These are phyloP conservation scores for Tetramorium alpestre DNA, from an alignment of 1,140 invertebrate genomes.

Conservation along the genomic window DNA sequence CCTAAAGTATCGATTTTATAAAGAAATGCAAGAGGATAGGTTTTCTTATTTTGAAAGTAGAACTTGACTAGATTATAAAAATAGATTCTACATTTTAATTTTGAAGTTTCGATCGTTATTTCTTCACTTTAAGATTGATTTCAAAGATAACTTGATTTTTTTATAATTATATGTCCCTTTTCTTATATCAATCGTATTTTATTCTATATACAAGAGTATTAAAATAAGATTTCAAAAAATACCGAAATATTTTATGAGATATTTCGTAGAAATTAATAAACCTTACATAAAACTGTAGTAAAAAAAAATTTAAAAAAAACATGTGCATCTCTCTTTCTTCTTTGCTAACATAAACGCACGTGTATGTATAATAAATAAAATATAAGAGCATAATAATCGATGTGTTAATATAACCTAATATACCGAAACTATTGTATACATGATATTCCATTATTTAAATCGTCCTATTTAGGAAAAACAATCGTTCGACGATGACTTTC, in stretches of 20 bases:
- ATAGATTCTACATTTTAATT: neutral
- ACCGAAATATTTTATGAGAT: too few relatives aligned
- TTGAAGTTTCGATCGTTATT: neutral
- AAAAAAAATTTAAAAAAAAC: neutral
- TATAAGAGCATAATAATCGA: neutral
- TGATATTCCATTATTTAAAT: neutral
- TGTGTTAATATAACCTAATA: neutral
- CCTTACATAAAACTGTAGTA: too few relatives aligned
- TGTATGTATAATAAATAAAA: neutral
- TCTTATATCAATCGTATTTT: too few relatives aligned
- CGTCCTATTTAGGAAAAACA: neutral
- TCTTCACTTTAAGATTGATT: neutral
- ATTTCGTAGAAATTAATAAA: too few relatives aligned
- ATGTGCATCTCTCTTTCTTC: neutral
- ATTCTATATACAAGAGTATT: too few relatives aligned
- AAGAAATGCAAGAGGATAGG: neutral
- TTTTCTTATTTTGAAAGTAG: neutral
- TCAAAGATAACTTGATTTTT: neutral
- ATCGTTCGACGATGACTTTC: neutral
- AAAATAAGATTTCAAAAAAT: too few relatives aligned
- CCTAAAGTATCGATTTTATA: neutral
- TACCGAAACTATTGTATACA: neutral
- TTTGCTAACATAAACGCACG: neutral
- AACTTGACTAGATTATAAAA: neutral
- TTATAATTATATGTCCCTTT: neutral